These are phyloP conservation scores for Drosophila pruinosa DNA, from an alignment of 1,140 invertebrate species.

Conservation along the genomic window DNA sequence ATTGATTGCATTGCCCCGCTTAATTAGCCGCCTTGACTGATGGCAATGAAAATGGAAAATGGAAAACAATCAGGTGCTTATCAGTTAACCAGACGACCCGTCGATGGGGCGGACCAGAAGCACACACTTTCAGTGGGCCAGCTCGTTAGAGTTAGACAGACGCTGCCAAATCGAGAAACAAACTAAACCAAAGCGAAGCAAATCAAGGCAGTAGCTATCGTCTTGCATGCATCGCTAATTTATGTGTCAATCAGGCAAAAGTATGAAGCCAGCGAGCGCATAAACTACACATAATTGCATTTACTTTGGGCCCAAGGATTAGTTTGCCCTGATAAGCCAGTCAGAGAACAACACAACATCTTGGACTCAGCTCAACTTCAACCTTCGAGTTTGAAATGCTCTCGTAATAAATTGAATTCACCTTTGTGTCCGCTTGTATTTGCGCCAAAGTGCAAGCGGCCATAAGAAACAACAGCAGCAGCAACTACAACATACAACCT, in stretches of 20 bases:
- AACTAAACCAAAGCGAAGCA: no score
- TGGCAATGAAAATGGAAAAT: conserved; percentile 62
- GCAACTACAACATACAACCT: conserved; percentile 1
- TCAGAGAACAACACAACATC: conserved; percentile 14
- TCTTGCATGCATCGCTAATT: conserved; percentile 77
- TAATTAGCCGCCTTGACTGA: conserved; percentile 65
- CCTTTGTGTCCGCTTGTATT: conserved; percentile 72
- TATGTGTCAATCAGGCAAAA: conserved; percentile 78
- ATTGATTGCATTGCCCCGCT: conserved; percentile 55
- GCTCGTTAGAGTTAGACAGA: conserved; percentile 59
- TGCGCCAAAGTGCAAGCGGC: conserved; percentile 52
- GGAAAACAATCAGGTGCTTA: conserved; percentile 67
- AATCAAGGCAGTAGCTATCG: conserved; percentile 45
- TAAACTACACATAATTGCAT: conserved; percentile 80
- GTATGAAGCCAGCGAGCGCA: conserved; percentile 67
- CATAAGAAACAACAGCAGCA: conserved; percentile 39
- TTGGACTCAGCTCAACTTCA: conserved; percentile 60
- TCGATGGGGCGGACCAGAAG: no score
- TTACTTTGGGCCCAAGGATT: conserved; percentile 61
- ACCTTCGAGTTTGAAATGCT: conserved; percentile 69
- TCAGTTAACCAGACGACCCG: conserved; percentile 12
- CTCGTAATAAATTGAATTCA: conserved; percentile 79
- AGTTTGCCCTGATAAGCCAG: conserved; percentile 54
- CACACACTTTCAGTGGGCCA: conserved; percentile 60
- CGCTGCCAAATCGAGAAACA: background rate